Base-by-base conservation (phyloP, 2,113 vertebrate genomes). In the Lagopus muta region DNA sequence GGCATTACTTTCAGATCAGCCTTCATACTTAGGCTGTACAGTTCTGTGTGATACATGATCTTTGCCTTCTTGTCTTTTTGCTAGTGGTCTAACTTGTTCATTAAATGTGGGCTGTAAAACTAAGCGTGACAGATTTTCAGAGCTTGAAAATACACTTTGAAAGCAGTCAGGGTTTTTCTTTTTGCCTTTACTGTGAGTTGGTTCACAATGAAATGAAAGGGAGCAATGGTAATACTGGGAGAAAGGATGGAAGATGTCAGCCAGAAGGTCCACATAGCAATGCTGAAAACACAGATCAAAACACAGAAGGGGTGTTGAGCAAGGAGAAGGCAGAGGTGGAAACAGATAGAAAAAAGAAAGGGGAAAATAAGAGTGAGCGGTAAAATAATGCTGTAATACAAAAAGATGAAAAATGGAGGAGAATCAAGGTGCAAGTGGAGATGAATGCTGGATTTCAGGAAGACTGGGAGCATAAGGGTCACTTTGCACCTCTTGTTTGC, bases 401-500 rank as follows among this genome's bases (percentile, higher is more conserved):
- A 54, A 64, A 70, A 32, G 36, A 27, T 77, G 65, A 66, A 47
- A 65, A 66, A 5, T 47, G 8, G 27, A 65, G 30, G 43, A 36
- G 38, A 81, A 61, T 24, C 21, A 21, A 81, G 38, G 50, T 61
- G 5, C 9, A 11, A 6, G 7, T 30, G 19, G 36, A 72, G 36
- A 3, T 60, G 27, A 52, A 36, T 7, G 22, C 27, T 6, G 42
- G 52, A 22, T 13, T 14, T 4, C 27, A 43, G 38, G 57, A 76
- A 15, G 43, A 72, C 13, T 0, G 2, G 34, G 38, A 58, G 16
- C 57, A 47, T 57, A 38, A 47, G 0, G 1, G 12, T 24, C 43
- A 17, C 22, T 21, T 27, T 3, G 5, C 20, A 27, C 8, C 60
- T 62, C 24, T 48, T 47, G 43, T 76, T 3, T 38, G 8, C 30